Conservation (phyloP, 2,888 invertebrate species). For the Cosmia trapezina region DNA sequence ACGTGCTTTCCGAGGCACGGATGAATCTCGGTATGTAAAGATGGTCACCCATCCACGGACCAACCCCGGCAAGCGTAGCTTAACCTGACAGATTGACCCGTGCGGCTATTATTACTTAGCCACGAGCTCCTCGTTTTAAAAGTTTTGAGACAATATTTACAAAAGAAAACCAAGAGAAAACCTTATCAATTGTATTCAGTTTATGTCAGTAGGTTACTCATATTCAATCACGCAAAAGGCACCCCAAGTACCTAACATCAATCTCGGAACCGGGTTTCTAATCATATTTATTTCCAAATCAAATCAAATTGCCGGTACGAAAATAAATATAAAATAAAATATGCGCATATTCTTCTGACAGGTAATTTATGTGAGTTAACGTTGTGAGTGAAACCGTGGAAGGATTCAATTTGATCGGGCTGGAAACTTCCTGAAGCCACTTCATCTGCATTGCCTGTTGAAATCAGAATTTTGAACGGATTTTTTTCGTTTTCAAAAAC, state of each 20-base stretch:
- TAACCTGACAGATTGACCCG: too few species aligned
- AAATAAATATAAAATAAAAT: conserved; percentile 25
- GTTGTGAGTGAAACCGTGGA: conserved; percentile 15
- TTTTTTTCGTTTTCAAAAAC: not conserved
- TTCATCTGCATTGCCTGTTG: conserved; percentile 8
- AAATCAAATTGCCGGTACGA: conserved; percentile 32
- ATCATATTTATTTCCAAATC: conserved; percentile 31
- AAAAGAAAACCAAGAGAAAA: not conserved
- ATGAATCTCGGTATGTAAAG: too few species aligned
- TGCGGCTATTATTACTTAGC: too few species aligned
- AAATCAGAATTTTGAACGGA: not conserved
- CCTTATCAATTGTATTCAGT: not conserved
- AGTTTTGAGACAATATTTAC: not conserved
- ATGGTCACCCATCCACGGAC: too few species aligned
- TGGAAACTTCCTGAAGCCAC: conserved; percentile 12
- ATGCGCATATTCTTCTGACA: conserved; percentile 43
- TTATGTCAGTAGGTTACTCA: not conserved
- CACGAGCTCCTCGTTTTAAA: too few species aligned
- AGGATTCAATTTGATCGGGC: conserved; percentile 31
- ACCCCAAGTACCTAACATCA: conserved; percentile 2
- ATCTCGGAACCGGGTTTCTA: conserved; percentile 2
- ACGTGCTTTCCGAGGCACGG: too few species aligned
- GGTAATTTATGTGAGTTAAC: conserved; percentile 46
- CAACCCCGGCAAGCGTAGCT: too few species aligned
- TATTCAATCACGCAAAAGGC: not conserved